Base-by-base conservation (phyloP, 2,113 vertebrate species). In the Bolborhynchus lineola region DNA sequence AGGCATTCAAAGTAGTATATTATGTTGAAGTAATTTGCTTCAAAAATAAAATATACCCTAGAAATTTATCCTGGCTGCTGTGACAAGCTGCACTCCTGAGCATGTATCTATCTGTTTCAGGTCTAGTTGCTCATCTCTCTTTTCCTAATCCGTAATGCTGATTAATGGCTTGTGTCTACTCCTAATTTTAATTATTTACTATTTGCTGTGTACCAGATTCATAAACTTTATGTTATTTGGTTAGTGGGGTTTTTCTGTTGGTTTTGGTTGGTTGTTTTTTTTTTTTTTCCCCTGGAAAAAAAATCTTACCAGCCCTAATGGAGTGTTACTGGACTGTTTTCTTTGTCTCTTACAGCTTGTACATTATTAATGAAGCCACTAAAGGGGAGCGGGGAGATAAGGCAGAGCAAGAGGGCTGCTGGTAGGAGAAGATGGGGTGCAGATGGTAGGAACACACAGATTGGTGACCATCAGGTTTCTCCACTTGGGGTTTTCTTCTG, bases 261-360 rank as follows among this genome's bases (percentile, higher is more conserved):
- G 6, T 3, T 35, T 50, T 31, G 35, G 44, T 31, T n/a, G 7
- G 24, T 19, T 23, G 4, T 47, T 49, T 13, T 5, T 19, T 16
- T 47, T 4, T n/a, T 53, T 41, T n/a, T 49, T 29, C 31, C 25
- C 85, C 47, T 33, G 64, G 59, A 25, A 28, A 71, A 47, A 75
- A 59, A 42, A 87, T 52, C 70, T 77, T 37, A 37, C 16, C 79
- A 60, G 84, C 79, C 60, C 57, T 64, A 35, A 4, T 0, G 9
- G 44, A 11, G 71, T 42, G 50, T 35, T 84, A 37, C 59, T 78
- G 37, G 90, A 10, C 82, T 79, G 85, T 93, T 92, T 86, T 82
- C 97, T 98, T 98, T 98, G 98, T 94, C 91, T 95, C 82, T 52
- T 59, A 76, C 90, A 94, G 88, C 81, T 75, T 86, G 81, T 97